Percentiles rank a stretch among this genome's conserved stretches.
phyloP scores from a whole-genome alignment of 2,797 vertebrate species.

The Aulostomus chinensis region DNA sequence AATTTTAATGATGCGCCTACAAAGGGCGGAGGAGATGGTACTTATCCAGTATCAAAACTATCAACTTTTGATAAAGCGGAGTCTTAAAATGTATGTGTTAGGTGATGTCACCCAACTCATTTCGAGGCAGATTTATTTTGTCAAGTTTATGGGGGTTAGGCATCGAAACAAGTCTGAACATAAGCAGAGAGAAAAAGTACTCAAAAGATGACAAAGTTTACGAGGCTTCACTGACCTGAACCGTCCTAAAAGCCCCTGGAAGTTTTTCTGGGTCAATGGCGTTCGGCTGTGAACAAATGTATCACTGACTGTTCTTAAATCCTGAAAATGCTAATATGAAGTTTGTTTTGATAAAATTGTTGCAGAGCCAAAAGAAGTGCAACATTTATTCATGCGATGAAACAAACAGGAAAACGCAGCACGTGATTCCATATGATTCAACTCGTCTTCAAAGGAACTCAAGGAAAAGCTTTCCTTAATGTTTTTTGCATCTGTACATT shows the following conservation, averaged over 20 bases:
- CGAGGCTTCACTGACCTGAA: slow-evolving; percentile 24
- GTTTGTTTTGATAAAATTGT: no score
- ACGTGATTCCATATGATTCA: no score
- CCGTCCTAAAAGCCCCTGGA: slow-evolving; percentile 1
- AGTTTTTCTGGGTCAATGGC: slow-evolving; percentile 13
- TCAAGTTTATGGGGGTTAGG: no score
- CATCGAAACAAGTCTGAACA: slow-evolving; percentile 17
- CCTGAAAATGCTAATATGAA: slow-evolving; percentile 13
- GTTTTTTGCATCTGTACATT: no score
- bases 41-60: neutral
- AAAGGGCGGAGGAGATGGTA: no score
- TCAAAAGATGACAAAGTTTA: slow-evolving; percentile 25
- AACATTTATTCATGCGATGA: no score
- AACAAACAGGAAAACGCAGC: no score
- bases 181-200: neutral
- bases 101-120: slow-evolving; percentile 4
- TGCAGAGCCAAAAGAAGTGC: no score
- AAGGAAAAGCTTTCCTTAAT: no score
- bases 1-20: no score
- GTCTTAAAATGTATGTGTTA: slow-evolving; percentile 5
- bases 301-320: slow-evolving; percentile 5
- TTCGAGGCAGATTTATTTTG: slow-evolving; percentile 9
- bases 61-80: slow-evolving; percentile 6
- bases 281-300: slow-evolving; percentile 36
- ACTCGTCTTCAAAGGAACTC: no score